Evolutionary conservation across 2,113 vertebrate species (phyloP).

Genomic region (Hiodon alosoides): DNA sequence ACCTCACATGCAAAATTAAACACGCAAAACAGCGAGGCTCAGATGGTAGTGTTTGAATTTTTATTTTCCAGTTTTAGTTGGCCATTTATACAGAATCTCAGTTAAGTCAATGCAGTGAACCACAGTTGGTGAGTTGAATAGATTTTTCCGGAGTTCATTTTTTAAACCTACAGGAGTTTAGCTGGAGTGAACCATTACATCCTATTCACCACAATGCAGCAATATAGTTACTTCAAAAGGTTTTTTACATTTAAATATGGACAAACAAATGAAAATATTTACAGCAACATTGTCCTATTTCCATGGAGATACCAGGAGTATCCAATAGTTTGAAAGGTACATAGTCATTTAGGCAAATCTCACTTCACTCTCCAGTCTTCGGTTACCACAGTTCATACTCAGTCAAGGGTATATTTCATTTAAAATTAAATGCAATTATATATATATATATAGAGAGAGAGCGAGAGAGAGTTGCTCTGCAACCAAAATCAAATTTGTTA

Average conservation of each 20-base stretch:
- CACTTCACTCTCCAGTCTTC: slow-evolving; percentile 67
- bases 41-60: slow-evolving; percentile 10
- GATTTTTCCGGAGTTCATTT: slow-evolving; percentile 20
- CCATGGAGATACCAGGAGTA: slow-evolving; percentile 74
- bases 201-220: slow-evolving; percentile 40
- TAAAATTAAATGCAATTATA: slow-evolving; percentile 67
- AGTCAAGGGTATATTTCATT: slow-evolving; percentile 69
- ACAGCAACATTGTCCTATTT: slow-evolving; percentile 65
- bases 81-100: slow-evolving; percentile 42
- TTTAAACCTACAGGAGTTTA: not conserved
- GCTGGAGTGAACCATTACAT: not conserved
- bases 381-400: slow-evolving; percentile 66
- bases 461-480: slow-evolving; percentile 76
- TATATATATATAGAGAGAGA: slow-evolving; percentile 73
- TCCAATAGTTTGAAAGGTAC: slow-evolving; percentile 46
- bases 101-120: slow-evolving; percentile 44
- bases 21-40: not conserved
- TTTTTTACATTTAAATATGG: slow-evolving; percentile 64
- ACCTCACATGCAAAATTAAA: not conserved
- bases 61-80: slow-evolving; percentile 62
- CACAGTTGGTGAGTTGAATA: slow-evolving; percentile 36
- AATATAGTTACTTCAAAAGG: slow-evolving; percentile 40
- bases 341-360: slow-evolving; percentile 63
- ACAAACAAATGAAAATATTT: slow-evolving; percentile 52
- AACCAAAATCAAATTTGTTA: slow-evolving; percentile 73